phyloP scores from a whole-genome alignment of 2,113 vertebrate genomes.

The Rhinopomastus cyanomelas region DNA sequence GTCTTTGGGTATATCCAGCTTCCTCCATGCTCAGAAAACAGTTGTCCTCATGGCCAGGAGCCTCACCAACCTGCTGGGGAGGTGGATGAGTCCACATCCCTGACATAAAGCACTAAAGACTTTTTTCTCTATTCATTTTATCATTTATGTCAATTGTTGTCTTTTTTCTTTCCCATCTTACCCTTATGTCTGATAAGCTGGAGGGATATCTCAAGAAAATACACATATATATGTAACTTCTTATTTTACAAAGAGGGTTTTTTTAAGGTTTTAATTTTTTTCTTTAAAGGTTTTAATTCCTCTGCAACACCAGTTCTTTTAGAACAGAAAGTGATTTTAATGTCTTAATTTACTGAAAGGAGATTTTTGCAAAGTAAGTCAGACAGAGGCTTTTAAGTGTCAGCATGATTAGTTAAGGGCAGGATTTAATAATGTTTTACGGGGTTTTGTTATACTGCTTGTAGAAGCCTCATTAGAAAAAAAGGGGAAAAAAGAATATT shows the following conservation, averaged over 20 bases:
- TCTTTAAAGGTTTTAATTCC: constrained; percentile 2
- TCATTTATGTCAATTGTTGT: neutral
- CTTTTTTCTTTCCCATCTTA: neutral
- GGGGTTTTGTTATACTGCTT: constrained; percentile 59
- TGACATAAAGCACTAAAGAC: neutral
- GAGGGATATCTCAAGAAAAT: neutral
- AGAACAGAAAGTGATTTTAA: constrained; percentile 20
- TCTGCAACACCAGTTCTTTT: neutral
- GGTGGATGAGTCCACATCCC: neutral
- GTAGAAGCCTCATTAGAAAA: constrained; percentile 30
- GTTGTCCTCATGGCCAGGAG: neutral
- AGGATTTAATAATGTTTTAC: constrained; percentile 57
- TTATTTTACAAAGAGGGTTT: neutral
- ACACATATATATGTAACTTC: neutral
- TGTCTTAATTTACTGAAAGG: constrained; percentile 18
- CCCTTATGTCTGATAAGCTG: neutral
- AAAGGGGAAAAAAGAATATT: neutral
- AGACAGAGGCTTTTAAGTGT: constrained; percentile 61
- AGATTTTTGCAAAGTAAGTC: constrained; percentile 35
- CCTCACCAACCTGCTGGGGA: neutral
- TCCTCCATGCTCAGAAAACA: neutral
- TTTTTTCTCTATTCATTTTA: neutral
- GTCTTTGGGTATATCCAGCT: neutral
- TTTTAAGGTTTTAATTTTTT: neutral
- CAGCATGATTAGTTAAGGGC: constrained; percentile 57